Conservation (phyloP, 1,140 invertebrate species). For the Penaeus indicus region DNA sequence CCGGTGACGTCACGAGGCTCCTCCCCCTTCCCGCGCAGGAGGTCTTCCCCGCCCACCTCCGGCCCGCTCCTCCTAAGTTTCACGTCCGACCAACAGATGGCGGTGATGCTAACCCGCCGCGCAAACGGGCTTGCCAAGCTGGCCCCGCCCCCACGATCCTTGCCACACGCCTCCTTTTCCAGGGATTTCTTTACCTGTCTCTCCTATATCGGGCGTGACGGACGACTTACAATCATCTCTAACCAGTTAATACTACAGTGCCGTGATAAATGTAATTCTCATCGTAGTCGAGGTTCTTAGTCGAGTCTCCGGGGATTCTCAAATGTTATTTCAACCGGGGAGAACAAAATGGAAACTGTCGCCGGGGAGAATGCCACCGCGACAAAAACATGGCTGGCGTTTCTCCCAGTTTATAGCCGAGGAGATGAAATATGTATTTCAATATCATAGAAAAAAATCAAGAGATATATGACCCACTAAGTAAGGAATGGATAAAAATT, state of each 20-base stretch:
- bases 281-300: neutral
- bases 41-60: slow-evolving; percentile 41
- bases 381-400: slow-evolving; percentile 62
- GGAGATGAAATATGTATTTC: slow-evolving; percentile 63
- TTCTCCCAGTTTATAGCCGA: slow-evolving; percentile 53
- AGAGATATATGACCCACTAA: slow-evolving; percentile 56
- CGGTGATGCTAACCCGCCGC: slow-evolving; percentile 62
- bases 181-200: slow-evolving; percentile 29
- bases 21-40: slow-evolving; percentile 33
- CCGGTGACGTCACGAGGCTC: slow-evolving; percentile 48
- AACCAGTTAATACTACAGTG: slow-evolving; percentile 46
- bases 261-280: slow-evolving; percentile 51
- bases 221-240: slow-evolving; percentile 53
- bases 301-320: slow-evolving; percentile 9
- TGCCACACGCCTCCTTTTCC: neutral
- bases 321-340: slow-evolving; percentile 4
- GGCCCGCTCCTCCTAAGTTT: slow-evolving; percentile 42
- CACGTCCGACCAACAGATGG: slow-evolving; percentile 57
- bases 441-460: slow-evolving; percentile 61
- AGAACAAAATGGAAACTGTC: slow-evolving; percentile 41
- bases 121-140: slow-evolving; percentile 21
- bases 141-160: slow-evolving; percentile 29
- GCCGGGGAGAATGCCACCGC: slow-evolving; percentile 31
- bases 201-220: slow-evolving; percentile 38
- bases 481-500: slow-evolving; percentile 61